Base-by-base conservation (phyloP, 2,797 vertebrate genomes). In the Phylloscopus collybita region DNA sequence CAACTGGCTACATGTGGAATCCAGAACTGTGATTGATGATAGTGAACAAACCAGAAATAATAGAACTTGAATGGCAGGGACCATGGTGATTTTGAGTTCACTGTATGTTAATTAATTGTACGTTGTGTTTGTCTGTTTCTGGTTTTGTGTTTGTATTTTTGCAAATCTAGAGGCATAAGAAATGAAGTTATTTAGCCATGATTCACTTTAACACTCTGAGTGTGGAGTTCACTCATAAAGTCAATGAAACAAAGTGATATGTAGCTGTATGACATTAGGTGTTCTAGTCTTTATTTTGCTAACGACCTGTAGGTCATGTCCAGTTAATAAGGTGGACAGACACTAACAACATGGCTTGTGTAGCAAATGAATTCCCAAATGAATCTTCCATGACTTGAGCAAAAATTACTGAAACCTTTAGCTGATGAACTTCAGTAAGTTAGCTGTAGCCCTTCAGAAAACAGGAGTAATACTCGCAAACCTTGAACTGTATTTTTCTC, bases 201-300 rank as follows among this genome's bases (percentile, higher is more conserved):
- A 45, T 60, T 75, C 54, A 53, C 22, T 89, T 85, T 61, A 82
- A 44, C 10, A 9, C 8, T 54, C 13, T 16, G 51, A 49, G 23
- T 36, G 21, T 66, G 56, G 40, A 70, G 11, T 23, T 95, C 4
- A 7, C 34, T 61, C 8, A 30, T 53, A 49, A 74, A 69, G 7
- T 44, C 8, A 21, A 16, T 67, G 62, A 79, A 92, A 59, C 10
- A 23, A 57, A 60, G 25, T 47, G 49, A 64, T 74, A 47, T 10
- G 15, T 25, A 67, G 2, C 4, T 0, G 0, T 57, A 10, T 61
- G 66, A 65, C 25, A 56, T 36, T 57, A 75, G 34, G 15, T 4
- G 7, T 34, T 27, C 9, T 49, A 32, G 19, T 42, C 42, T 80
- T 83, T 60, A 40, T 78, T 92, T 91, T 86, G 16, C 5, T 61